phyloP scores from a whole-genome alignment of 2,113 vertebrate genomes.

The Tupaia tana region DNA sequence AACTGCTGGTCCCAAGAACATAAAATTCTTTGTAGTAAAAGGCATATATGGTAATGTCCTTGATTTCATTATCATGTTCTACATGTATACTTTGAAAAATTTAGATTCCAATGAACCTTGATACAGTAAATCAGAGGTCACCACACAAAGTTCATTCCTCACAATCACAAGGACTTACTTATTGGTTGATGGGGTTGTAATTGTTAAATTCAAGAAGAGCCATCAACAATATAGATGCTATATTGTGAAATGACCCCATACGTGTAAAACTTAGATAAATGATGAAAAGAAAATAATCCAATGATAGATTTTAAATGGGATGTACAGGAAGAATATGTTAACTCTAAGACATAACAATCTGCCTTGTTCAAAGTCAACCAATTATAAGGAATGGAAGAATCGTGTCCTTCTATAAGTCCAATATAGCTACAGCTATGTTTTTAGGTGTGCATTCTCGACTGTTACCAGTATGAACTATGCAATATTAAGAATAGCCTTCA shows the following conservation, averaged over 20 bases:
- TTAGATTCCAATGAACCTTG: not conserved
- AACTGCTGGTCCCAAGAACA: no score
- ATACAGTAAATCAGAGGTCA: not conserved
- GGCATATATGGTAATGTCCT: no score
- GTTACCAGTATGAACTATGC: not conserved
- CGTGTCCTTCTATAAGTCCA: not conserved
- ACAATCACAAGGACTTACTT: not conserved
- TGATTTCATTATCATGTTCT: no score
- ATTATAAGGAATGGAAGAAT: not conserved
- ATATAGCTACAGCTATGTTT: not conserved
- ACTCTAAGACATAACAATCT: not conserved
- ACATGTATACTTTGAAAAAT: no score
- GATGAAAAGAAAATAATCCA: conserved; percentile 5
- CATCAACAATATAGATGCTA: not conserved
- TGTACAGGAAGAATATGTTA: not conserved
- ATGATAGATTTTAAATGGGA: not conserved
- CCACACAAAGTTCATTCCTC: not conserved
- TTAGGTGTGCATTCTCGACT: not conserved
- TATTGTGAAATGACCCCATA: not conserved
- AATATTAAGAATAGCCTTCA: not conserved
- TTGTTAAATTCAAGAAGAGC: not conserved
- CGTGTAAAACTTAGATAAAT: not conserved
- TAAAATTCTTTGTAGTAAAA: no score
- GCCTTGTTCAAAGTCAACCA: conserved; percentile 18
- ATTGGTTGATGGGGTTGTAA: not conserved